phyloP scores from a whole-genome alignment of 2,797 vertebrate species.

The Morus bassanus region DNA sequence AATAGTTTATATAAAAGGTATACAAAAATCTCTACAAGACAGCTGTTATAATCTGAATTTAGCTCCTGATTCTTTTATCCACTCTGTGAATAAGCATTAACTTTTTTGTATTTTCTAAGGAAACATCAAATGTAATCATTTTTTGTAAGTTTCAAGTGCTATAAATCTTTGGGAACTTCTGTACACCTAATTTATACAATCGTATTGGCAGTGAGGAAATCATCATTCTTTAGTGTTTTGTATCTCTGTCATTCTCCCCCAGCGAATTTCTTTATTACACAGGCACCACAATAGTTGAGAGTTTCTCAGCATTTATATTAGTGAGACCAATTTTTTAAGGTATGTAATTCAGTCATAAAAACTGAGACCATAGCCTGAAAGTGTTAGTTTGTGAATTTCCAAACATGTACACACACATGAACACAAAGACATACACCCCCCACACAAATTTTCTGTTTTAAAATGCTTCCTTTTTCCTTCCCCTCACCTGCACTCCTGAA shows the following conservation, averaged over 20 bases:
- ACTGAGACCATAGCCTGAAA: background rate
- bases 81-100: constrained; percentile 28
- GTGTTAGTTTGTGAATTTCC: constrained; percentile 2
- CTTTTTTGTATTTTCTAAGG: constrained; percentile 60
- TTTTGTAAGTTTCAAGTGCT: constrained; percentile 58
- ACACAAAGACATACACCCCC: background rate
- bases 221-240: constrained; percentile 35
- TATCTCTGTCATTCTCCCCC: constrained; percentile 20
- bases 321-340: constrained; percentile 1
- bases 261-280: background rate
- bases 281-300: background rate
- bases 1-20: constrained; percentile 49
- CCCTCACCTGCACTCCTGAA: background rate
- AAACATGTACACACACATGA: background rate
- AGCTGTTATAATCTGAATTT: constrained; percentile 42
- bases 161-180: constrained; percentile 54
- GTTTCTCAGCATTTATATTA: constrained; percentile 13
- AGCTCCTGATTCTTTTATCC: constrained; percentile 48
- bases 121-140: constrained; percentile 40
- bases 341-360: background rate
- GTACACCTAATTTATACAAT: constrained; percentile 52
- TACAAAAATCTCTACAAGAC: constrained; percentile 35
- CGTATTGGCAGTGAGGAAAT: constrained; percentile 36
- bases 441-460: background rate
- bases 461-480: background rate